Conservation (phyloP, 2,113 vertebrate genomes). For the Marmota monax region DNA sequence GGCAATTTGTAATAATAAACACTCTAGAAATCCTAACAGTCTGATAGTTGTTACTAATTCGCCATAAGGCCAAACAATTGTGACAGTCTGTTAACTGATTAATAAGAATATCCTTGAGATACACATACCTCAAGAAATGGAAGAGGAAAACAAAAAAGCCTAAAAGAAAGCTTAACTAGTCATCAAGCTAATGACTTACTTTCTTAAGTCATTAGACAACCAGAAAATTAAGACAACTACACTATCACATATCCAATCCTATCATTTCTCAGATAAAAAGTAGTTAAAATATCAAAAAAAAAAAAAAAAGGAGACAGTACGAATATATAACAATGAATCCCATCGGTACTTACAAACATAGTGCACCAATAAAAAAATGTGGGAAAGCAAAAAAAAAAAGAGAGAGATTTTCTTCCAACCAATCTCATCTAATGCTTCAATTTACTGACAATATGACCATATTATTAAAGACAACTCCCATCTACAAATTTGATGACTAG, state of each 20-base stretch:
- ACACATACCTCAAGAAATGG: background rate
- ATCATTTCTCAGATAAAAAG: constrained; percentile 39
- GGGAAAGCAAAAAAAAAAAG: no score
- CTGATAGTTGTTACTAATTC: background rate
- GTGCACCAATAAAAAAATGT: no score
- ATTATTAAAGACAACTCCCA: background rate
- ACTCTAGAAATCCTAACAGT: background rate
- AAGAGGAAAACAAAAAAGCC: background rate
- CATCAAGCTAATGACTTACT: background rate
- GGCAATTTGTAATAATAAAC: constrained; percentile 31
- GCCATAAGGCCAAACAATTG: background rate
- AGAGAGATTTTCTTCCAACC: background rate
- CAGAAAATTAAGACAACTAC: constrained; percentile 25
- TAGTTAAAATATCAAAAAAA: constrained; percentile 3
- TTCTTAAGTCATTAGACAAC: background rate
- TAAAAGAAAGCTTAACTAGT: background rate
- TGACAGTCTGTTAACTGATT: background rate
- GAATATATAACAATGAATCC: no score
- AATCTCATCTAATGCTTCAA: background rate
- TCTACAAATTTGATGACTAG: background rate
- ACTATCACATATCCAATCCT: background rate
- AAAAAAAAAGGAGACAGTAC: constrained; percentile 25
- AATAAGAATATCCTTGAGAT: background rate
- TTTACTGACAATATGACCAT: background rate
- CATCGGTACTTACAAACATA: no score